Evolutionary conservation across 2,113 vertebrate species (phyloP).

Genomic region (rabbit (Oryctolagus cuniculus)): mOryCun1.1 NC_091432.1:1539501-1540000

Average conservation of each 20-base stretch:
- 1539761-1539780: rapidly evolving
- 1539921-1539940: rapidly evolving
- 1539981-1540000: too few species aligned
- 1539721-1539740: too few species aligned
- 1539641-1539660: too few species aligned
- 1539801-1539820: background rate
- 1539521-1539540: too few species aligned
- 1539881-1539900: rapidly evolving
- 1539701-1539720: rapidly evolving
- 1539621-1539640: too few species aligned
- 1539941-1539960: too few species aligned
- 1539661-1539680: background rate
- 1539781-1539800: background rate
- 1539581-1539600: rapidly evolving
- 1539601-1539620: background rate
- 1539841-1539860: rapidly evolving
- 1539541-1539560: background rate
- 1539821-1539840: background rate
- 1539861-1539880: too few species aligned
- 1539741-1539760: rapidly evolving
- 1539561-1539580: rapidly evolving
- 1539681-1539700: background rate
- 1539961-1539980: too few species aligned
- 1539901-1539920: rapidly evolving
- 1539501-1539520: too few species aligned